phyloP scores from a whole-genome alignment of 2,113 vertebrate species.

The Rhombomys opimus region DNA sequence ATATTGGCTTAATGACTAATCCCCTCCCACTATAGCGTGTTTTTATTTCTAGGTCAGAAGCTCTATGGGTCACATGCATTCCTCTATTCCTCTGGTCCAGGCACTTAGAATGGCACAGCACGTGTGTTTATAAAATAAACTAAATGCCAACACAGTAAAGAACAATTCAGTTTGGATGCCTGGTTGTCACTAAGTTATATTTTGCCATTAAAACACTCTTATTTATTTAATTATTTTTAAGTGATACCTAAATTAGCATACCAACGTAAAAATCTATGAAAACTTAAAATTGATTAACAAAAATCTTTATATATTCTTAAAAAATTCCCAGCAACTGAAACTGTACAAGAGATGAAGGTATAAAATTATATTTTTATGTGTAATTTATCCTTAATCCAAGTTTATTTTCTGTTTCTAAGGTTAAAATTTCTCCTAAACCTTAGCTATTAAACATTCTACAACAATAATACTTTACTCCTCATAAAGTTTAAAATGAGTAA shows the following conservation, averaged over 20 bases:
- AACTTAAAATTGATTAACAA: not conserved
- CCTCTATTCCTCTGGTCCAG: not conserved
- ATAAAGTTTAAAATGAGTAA: conserved; percentile 73
- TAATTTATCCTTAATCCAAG: conserved; percentile 13
- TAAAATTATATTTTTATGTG: not conserved
- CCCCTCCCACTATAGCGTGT: not conserved
- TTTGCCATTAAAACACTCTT: not conserved
- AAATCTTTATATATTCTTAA: not conserved
- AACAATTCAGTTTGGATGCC: not conserved
- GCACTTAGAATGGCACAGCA: not conserved
- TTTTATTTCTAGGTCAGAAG: conserved; percentile 59
- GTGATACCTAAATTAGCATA: not conserved
- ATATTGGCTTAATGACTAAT: conserved; percentile 72
- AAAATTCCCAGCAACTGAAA: not conserved
- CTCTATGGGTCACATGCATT: not conserved
- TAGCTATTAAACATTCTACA: conserved; percentile 1
- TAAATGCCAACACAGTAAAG: not conserved
- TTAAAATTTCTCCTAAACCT: conserved; percentile 28
- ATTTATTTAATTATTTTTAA: not conserved
- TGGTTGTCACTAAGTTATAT: not conserved
- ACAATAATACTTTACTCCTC: conserved; percentile 30
- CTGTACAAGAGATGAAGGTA: not conserved
- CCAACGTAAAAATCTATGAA: not conserved
- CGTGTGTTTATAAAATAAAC: conserved; percentile 1
- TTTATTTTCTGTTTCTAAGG: not conserved